phyloP scores from a whole-genome alignment of 2,888 invertebrate species.

The Amphipyra tragopoginis region DNA sequence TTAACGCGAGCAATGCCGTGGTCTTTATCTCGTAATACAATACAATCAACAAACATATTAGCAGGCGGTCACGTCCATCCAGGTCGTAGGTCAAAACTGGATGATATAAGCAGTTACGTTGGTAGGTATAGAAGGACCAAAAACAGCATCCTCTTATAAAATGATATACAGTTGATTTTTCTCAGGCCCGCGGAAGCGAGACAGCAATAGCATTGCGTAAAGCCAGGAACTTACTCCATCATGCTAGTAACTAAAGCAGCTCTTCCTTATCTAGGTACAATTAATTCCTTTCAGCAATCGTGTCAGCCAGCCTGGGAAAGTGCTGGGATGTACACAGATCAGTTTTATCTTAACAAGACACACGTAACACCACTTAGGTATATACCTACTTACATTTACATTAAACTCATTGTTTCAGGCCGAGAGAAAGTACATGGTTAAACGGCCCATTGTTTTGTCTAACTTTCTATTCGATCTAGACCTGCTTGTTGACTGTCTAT shows the following conservation, averaged over 20 bases:
- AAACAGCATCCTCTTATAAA: no score
- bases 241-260: not conserved
- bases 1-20: no score
- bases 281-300: constrained; percentile 33
- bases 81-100: no score
- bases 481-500: constrained; percentile 53
- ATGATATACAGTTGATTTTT: not conserved
- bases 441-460: constrained; percentile 63
- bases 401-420: constrained; percentile 60
- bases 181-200: not conserved
- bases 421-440: constrained; percentile 56
- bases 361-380: constrained; percentile 45
- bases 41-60: no score
- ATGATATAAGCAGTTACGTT: no score
- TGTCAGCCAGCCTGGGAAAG: constrained; percentile 36
- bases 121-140: no score
- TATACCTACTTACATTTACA: constrained; percentile 45
- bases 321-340: constrained; percentile 38
- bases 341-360: constrained; percentile 36
- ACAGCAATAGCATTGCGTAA: not conserved
- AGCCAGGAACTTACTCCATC: no score
- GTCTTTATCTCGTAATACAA: no score
- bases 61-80: no score
- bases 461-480: constrained; percentile 69
- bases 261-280: constrained; percentile 34